A percentile compares a stretch with the other conserved stretches of the same genome.
phyloP scores from a whole-genome alignment of 2,888 invertebrate genomes.

The Entomobrya proxima region DNA sequence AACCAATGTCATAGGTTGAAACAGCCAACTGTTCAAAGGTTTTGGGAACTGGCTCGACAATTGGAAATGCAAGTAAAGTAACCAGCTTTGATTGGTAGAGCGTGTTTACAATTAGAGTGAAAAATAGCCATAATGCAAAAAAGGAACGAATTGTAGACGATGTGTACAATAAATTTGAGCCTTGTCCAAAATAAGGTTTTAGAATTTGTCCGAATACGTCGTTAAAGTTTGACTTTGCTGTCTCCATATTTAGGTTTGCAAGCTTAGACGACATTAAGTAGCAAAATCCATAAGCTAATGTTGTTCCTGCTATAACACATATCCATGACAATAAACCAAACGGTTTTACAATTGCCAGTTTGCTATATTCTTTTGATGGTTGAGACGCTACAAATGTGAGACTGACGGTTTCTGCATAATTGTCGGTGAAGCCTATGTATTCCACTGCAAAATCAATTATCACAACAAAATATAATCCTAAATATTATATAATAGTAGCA shows the following conservation, averaged over 20 bases:
- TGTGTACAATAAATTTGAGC: neutral
- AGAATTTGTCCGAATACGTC: conserved; percentile 9
- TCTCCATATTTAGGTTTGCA: neutral
- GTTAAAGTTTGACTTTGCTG: neutral
- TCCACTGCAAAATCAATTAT: neutral
- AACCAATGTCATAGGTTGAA: conserved; percentile 46
- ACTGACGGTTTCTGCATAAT: conserved; percentile 49
- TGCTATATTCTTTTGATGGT: conserved; percentile 41
- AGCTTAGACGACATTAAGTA: neutral
- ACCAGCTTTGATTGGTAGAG: conserved; percentile 62
- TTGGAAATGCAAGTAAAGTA: conserved; percentile 57
- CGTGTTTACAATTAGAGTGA: conserved; percentile 45
- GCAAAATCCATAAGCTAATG: no score
- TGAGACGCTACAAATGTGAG: conserved; percentile 67
- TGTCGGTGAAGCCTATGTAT: conserved; percentile 47
- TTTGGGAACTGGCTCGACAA: conserved; percentile 39
- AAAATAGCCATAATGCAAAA: conserved; percentile 54
- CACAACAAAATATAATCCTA: neutral
- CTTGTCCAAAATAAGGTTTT: conserved; percentile 60
- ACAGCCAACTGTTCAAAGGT: conserved; percentile 53
- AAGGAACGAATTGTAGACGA: conserved; percentile 35
- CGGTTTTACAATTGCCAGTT: conserved; percentile 50
- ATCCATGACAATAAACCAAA: no score
- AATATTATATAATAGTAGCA: no score
- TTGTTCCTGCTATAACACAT: no score